Base-by-base conservation (phyloP, 1,140 invertebrate genomes). In the Heliothis virescens region DNA sequence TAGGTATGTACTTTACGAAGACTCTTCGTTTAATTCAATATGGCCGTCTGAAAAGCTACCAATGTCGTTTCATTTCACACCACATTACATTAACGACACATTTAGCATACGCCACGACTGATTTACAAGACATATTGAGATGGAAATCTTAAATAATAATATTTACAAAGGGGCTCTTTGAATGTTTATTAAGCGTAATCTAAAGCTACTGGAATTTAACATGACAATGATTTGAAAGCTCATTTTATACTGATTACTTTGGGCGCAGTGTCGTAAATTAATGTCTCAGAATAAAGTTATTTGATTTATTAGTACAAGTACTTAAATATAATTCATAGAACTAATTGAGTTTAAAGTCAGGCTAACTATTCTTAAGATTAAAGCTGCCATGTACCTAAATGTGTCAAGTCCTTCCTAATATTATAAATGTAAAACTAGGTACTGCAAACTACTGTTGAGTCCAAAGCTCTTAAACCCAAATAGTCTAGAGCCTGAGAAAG, bases 1-100 rank as follows among this genome's bases (percentile, higher is more conserved):
- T 52, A 26, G n/a, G n/a, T 34, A 69, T 53, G 48, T 52, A 69
- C 12, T 69, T 69, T 52, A 26, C 18, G 15, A 18, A 9, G 16
- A 11, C 63, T 67, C n/a, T 67, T 67, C 41, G 50, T 67, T 50
- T n/a, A n/a, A n/a, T n/a, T 50, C 48, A 62, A 67, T 3, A 50
- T 67, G 47, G 47, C 63, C 47, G 47, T 50, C 47, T 62, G 26
- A 69, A 52, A 21, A 11, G 18, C 12, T 15, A 53, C 21, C 65
- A n/a, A 63, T 12, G 26, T 65, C 41, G 41, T 48, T 69, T 52
- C 65, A 69, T 69, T 69, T 69, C 21, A 69, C 48, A 69, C 65
- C 65, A 69, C 13, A 53, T 10, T 69, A 53, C 18, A 69, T 69
- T 52, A 69, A 69, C 41, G n/a, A 52, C 18, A 21, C 12, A 47